A percentile compares a stretch with the other conserved stretches of the same genome.
These are phyloP conservation scores for Lordiphosa andalusiaca DNA, from an alignment of 2,888 invertebrate genomes.

Conservation along the genomic window DNA sequence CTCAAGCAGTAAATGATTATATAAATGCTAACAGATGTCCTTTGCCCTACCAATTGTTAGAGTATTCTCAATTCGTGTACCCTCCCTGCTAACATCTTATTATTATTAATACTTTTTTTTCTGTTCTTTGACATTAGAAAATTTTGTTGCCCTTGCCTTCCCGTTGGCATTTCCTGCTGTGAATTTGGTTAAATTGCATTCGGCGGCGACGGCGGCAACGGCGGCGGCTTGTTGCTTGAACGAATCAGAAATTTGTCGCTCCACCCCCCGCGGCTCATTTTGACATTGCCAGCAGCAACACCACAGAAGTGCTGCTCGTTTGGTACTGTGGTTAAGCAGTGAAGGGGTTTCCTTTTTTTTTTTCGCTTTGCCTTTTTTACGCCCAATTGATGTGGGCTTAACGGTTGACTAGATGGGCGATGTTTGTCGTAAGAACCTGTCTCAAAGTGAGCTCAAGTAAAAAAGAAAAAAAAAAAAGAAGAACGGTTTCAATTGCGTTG, in stretches of 20 bases:
- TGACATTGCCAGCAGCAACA: constrained; percentile 20
- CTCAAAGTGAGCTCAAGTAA: constrained; percentile 20
- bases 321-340: constrained; percentile 12
- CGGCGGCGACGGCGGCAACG: constrained; percentile 20
- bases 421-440: constrained; percentile 25
- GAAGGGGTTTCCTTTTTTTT: not conserved
- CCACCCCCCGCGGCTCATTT: constrained; percentile 47
- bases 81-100: too few relatives aligned
- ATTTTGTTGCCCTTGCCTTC: constrained; percentile 35
- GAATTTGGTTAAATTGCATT: constrained; percentile 72
- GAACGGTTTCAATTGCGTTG: constrained; percentile 70
- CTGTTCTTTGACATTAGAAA: constrained; percentile 31
- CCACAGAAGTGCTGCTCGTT: constrained; percentile 55
- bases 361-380: constrained; percentile 53
- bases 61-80: constrained; percentile 1
- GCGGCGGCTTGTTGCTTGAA: constrained; percentile 30
- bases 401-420: constrained; percentile 71
- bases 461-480: too few relatives aligned
- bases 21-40: too few relatives aligned
- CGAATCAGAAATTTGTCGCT: constrained; percentile 59
- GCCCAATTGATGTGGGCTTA: constrained; percentile 77
- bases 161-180: constrained; percentile 63
- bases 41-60: too few relatives aligned
- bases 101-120: constrained; percentile 13
- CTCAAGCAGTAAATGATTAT: too few relatives aligned